phyloP scores from a whole-genome alignment of 2,888 invertebrate genomes.

The Caenorhabditis afra region DNA sequence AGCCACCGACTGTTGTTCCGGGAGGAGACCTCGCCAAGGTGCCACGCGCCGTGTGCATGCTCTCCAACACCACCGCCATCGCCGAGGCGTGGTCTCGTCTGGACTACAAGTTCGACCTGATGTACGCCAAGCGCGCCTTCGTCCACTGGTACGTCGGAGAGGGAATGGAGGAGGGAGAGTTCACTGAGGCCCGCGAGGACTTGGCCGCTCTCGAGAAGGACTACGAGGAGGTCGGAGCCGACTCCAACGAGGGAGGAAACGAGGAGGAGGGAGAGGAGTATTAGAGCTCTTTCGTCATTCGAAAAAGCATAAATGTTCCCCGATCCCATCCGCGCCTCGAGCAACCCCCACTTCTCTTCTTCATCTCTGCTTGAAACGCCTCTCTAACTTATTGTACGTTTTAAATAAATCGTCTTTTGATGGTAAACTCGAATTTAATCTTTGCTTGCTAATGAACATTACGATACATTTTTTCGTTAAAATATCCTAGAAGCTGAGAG shows the following conservation, averaged over 20 bases:
- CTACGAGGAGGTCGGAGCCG: slow-evolving; percentile 73
- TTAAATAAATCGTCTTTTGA: slow-evolving; percentile 29
- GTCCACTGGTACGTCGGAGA: slow-evolving; percentile 82
- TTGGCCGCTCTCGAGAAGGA: slow-evolving; percentile 76
- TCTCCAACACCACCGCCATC: slow-evolving; percentile 93
- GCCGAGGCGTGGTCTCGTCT: slow-evolving; percentile 90
- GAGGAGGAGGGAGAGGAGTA: slow-evolving; percentile 65
- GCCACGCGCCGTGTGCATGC: slow-evolving; percentile 89
- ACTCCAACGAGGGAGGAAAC: slow-evolving; percentile 68
- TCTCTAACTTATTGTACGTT: slow-evolving; percentile 15
- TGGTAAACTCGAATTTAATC: slow-evolving; percentile 4
- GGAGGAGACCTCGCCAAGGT: slow-evolving; percentile 89
- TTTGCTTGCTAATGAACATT: slow-evolving; percentile 10
- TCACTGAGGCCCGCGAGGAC: slow-evolving; percentile 79
- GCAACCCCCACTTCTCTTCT: background rate
- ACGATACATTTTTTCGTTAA: slow-evolving; percentile 47
- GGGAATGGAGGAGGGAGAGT: slow-evolving; percentile 80
- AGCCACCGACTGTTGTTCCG: slow-evolving; percentile 89
- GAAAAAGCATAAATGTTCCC: slow-evolving; percentile 10
- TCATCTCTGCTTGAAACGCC: slow-evolving; percentile 27
- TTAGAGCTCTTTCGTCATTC: slow-evolving; percentile 1
- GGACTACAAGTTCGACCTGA: slow-evolving; percentile 86
- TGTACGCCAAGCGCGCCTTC: slow-evolving; percentile 85
- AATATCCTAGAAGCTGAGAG: background rate
- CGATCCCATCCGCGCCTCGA: background rate